A percentile compares a stretch with the other conserved stretches of the same genome.
These are phyloP conservation scores for Alosa alosa DNA, from an alignment of 2,113 vertebrate genomes.

Conservation along the genomic window DNA sequence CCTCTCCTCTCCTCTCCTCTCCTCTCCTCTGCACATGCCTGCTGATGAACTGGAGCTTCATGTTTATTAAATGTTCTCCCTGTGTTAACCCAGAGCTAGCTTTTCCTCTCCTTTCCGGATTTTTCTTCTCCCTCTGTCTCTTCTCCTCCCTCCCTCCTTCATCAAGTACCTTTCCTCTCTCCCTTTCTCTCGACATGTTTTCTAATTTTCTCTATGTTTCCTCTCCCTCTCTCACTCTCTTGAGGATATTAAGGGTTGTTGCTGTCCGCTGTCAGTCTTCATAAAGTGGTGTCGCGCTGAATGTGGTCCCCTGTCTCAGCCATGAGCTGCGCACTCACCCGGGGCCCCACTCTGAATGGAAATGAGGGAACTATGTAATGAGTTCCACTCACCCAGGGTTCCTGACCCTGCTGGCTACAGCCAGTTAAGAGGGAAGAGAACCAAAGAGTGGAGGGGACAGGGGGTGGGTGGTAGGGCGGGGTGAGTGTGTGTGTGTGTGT, in stretches of 20 bases:
- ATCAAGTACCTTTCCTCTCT: slow-evolving; percentile 1
- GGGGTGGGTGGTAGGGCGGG: background rate
- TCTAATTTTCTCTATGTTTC: slow-evolving; percentile 20
- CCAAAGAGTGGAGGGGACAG: slow-evolving; percentile 63
- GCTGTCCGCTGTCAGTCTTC: slow-evolving; percentile 74
- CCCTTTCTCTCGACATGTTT: too few species aligned
- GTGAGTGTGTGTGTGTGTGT: slow-evolving; percentile 18
- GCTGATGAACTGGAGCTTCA: slow-evolving; percentile 37
- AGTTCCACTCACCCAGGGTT: slow-evolving; percentile 72
- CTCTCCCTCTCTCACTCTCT: slow-evolving; percentile 54
- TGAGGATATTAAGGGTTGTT: slow-evolving; percentile 68
- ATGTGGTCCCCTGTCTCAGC: slow-evolving; percentile 65
- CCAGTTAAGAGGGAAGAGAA: slow-evolving; percentile 66
- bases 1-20: background rate
- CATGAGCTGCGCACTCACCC: slow-evolving; percentile 58
- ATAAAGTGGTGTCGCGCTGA: slow-evolving; percentile 71
- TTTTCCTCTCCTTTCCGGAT: background rate
- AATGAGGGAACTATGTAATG: slow-evolving; percentile 78
- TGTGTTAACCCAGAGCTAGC: slow-evolving; percentile 25
- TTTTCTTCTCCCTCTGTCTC: background rate
- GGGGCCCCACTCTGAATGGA: slow-evolving; percentile 73
- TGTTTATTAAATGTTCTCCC: slow-evolving; percentile 44
- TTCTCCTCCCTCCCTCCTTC: slow-evolving; percentile 15
- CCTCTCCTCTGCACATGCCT: slow-evolving; percentile 10
- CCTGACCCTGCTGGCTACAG: slow-evolving; percentile 67